These are phyloP conservation scores for Platycnemis pennipes DNA, from an alignment of 2,888 invertebrate species.

Conservation along the genomic window DNA sequence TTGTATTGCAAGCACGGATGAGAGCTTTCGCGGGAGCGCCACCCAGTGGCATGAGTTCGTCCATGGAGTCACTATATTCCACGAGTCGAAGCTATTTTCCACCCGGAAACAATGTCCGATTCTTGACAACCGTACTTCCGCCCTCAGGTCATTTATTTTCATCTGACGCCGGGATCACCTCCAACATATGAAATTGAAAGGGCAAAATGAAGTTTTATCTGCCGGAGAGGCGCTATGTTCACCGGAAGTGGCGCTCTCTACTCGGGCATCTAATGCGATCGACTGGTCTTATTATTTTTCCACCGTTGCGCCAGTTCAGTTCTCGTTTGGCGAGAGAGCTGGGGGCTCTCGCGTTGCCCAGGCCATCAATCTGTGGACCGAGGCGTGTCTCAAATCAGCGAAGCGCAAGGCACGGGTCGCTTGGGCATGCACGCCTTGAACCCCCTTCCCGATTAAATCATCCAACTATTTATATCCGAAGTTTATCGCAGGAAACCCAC, in stretches of 20 bases:
- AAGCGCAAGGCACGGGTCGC: not conserved
- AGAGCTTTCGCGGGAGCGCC: no score
- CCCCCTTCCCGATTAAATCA: not conserved
- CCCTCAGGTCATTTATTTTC: not conserved
- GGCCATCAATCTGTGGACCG: not conserved
- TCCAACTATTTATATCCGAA: conserved; percentile 41
- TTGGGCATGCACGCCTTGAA: not conserved
- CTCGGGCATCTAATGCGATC: not conserved
- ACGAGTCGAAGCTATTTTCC: not conserved
- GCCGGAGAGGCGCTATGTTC: not conserved
- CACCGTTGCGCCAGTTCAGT: not conserved
- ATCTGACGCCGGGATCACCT: not conserved
- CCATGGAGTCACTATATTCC: no score
- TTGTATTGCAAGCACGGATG: no score
- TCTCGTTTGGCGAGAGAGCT: not conserved
- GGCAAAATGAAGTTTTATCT: not conserved
- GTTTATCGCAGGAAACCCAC: conserved; percentile 48
- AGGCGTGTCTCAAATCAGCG: not conserved
- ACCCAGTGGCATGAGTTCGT: no score
- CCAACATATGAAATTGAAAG: not conserved
- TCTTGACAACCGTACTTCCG: not conserved
- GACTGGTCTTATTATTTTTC: not conserved
- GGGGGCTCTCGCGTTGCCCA: not conserved
- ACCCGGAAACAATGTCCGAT: not conserved
- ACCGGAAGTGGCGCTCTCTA: not conserved